Evolutionary conservation across 2,888 invertebrate species (phyloP), one percentile per base, ranked within the genome.

Genomic region (Periphyllus acericola): DNA sequence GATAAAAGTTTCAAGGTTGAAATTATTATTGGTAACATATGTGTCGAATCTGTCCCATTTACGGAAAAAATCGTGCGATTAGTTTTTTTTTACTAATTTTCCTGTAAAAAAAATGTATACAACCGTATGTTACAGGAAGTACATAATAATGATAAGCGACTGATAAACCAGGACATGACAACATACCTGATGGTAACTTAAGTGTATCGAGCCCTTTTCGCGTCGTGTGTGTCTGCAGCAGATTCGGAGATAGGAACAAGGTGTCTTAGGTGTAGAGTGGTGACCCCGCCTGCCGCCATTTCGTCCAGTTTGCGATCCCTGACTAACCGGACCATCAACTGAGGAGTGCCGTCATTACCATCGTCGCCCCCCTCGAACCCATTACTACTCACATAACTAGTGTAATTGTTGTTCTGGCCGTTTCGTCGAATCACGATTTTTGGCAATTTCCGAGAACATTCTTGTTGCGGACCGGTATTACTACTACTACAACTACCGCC

Each of bases 401-500:
- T 88, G 60, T 83, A 82, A 14, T 72, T 82, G 55, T 87, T 87
- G 36, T 88, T 68, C 25, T 32, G 76, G 1, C 76, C 83, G 71
- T 55, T 82, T 36, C 88, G 83, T 19, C 88, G 88, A 3, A 89
- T 89, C 9, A 89, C 89, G 34, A 89, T 89, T 89, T 89, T 89
- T 21, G 89, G 89, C 17, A 89, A 66, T 74, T 84, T 81, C 29
- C 29, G 72, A 66, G 40, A 76, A 29, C 34, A 4, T 29, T 80
- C 52, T 4, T 9, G 9, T 36, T 75, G 75, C 17, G 29, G 11
- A 52, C 52, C 17, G 75, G 21, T 83, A 29, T 40, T 40, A 32
- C 29, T 71, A 40, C 21, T 36, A 21, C 14, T 32, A 25, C 6
- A 3, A 9, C 6, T 29, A 9, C 25, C 79, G 34, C 71, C 29